Evolutionary conservation across 2,888 invertebrate genomes (phyloP).

Genomic region (Orthosia gracilis): DNA sequence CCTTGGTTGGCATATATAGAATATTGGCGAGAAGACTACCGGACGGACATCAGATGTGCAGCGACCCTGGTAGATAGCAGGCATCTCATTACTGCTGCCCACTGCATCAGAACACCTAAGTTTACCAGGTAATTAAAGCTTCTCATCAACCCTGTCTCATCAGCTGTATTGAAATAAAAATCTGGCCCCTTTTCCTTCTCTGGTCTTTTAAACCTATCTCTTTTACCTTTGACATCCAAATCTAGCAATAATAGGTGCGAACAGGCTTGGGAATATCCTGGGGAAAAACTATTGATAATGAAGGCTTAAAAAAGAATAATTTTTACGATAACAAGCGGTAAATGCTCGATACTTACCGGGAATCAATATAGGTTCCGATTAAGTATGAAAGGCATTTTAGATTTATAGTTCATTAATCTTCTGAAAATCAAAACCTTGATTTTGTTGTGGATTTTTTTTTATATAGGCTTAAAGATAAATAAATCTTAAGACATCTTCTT

Average conservation of each 20-base stretch:
- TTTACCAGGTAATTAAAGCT: constrained; percentile 51
- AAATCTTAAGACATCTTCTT: neutral
- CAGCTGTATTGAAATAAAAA: neutral
- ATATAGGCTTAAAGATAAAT: neutral
- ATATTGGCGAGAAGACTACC: constrained; percentile 63
- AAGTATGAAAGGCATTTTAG: neutral
- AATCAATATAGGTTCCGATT: neutral
- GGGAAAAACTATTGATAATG: neutral
- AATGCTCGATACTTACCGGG: neutral
- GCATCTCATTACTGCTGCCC: constrained; percentile 75
- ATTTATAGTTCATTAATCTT: neutral
- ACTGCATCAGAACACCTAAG: constrained; percentile 70
- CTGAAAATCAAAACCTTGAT: neutral
- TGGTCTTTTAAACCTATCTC: neutral
- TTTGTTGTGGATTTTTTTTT: neutral
- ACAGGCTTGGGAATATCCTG: constrained; percentile 4
- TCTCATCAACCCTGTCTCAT: neutral
- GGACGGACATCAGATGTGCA: constrained; percentile 65
- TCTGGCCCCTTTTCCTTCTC: neutral
- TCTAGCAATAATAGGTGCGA: neutral
- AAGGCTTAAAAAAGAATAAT: neutral
- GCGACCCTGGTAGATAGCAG: constrained; percentile 67
- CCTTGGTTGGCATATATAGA: constrained; percentile 75
- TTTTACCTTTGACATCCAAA: neutral
- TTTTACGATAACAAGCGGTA: neutral